A percentile compares a stretch with the other conserved stretches of the same genome.
phyloP scores from a whole-genome alignment of 2,113 vertebrate genomes.

The Pseudorasbora parva region DNA sequence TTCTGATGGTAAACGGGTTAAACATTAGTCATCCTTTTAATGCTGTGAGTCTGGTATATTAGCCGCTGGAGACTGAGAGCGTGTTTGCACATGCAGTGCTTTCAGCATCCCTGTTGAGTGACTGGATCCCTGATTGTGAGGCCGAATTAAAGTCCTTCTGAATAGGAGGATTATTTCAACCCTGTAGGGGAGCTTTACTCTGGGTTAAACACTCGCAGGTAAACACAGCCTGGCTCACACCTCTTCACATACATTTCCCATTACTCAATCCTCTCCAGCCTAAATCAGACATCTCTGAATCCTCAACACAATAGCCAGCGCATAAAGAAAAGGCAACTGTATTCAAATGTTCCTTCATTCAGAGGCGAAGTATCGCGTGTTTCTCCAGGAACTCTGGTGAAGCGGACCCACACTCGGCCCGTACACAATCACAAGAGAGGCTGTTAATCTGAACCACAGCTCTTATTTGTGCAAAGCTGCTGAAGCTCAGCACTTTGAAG shows the following conservation, averaged over 20 bases:
- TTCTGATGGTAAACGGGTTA: conserved; percentile 15
- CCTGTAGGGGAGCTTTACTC: conserved; percentile 38
- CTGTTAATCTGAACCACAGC: conserved; percentile 19
- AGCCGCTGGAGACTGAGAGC: background rate
- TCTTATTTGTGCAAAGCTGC: conserved; percentile 55
- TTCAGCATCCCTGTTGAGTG: conserved; percentile 9
- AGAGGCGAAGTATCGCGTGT: conserved; percentile 45
- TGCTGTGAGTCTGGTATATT: conserved; percentile 16
- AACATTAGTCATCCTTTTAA: conserved; percentile 21
- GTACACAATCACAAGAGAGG: conserved; percentile 41
- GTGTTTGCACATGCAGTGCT: background rate
- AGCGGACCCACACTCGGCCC: conserved; percentile 37
- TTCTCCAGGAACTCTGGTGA: conserved; percentile 40
- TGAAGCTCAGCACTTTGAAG: conserved; percentile 52
- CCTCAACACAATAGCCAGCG: conserved; percentile 19
- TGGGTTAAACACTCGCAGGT: conserved; percentile 1
- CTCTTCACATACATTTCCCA: conserved; percentile 31
- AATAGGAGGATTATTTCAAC: conserved; percentile 49
- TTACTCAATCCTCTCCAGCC: conserved; percentile 23
- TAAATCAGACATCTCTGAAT: conserved; percentile 12
- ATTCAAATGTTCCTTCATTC: conserved; percentile 57
- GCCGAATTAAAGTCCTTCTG: conserved; percentile 37
- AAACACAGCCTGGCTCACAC: conserved; percentile 19
- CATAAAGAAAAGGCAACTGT: conserved; percentile 42
- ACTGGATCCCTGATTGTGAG: conserved; percentile 19